Evolutionary conservation across 1,140 invertebrate genomes (phyloP).

Genomic region (Trichogramma pretiosum): DNA sequence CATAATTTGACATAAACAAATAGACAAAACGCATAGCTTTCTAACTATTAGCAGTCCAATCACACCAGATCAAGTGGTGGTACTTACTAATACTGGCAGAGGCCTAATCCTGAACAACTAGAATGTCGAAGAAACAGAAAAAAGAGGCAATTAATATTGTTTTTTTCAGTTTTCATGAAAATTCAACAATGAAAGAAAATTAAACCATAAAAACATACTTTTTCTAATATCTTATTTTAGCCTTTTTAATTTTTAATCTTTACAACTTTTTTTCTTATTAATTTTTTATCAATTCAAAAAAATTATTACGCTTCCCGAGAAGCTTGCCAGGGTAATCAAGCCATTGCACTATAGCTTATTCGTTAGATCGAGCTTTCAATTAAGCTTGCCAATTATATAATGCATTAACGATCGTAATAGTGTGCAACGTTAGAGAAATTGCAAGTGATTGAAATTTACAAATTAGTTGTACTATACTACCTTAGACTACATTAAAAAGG

Average conservation of each 20-base stretch:
- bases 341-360: not conserved
- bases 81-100: constrained; percentile 94
- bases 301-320: constrained; percentile 8
- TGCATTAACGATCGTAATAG: constrained; percentile 14
- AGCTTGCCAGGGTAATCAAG: constrained; percentile 12
- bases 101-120: constrained; percentile 96
- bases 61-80: constrained; percentile 51
- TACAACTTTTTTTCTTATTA: not conserved
- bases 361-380: too few relatives aligned
- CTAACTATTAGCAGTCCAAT: constrained; percentile 50
- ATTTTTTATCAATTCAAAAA: not conserved
- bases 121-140: constrained; percentile 56
- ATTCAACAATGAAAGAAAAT: constrained; percentile 8
- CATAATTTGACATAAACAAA: constrained; percentile 22
- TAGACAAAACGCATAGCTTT: constrained; percentile 44
- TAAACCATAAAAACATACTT: too few relatives aligned
- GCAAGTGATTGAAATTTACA: too few relatives aligned
- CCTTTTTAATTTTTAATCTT: too few relatives aligned
- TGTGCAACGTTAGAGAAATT: constrained; percentile 13
- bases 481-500: too few relatives aligned
- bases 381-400: not conserved
- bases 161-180: constrained; percentile 23
- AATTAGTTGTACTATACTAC: too few relatives aligned
- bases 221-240: too few relatives aligned
- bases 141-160: constrained; percentile 49